Evolutionary conservation across 2,888 invertebrate species (phyloP), one percentile per base, ranked within the genome.

Genomic region (Biston betularia): DNA sequence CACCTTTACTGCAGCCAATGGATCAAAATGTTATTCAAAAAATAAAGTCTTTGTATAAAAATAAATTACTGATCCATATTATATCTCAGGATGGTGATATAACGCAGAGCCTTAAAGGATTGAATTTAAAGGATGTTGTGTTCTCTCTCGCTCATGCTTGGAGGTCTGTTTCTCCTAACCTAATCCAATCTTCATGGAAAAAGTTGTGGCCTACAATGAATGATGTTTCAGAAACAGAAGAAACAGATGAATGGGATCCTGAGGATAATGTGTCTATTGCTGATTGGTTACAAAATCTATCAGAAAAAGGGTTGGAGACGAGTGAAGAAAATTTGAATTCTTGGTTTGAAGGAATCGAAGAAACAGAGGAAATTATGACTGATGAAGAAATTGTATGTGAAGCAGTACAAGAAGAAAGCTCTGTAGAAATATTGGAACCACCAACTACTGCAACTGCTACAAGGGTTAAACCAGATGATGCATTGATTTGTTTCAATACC

Each of bases 101-200:
- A 69, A 72, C 63, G 60, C 71, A 75, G 73, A 72, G 69, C 65
- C 68, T 77, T 63, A 71, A 72, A 72, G 68, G 58, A 71, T 65
- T 75, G 65, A 79, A 75, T 68, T 71, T 77, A 65, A 79, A 76
- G 55, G 71, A 38, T 35, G 35, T 35, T 35, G 35, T 35, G 7
- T 35, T 35, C 64, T 75, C 73, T 76, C 75, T 80, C 65, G 76
- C 75, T 75, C 75, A 78, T 63, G 65, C 75, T 61, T 79, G 79
- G 78, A 68, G 70, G 34, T 76, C 70, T 35, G 35, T 35, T 35
- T 35, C 35, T 35, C 35, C 35, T 35, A 35, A 73, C 63, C 63
- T 74, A 68, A 79, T 76, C 70, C 69, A 70, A 75, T 74, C 73
- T 68, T 81, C 74, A 70, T 78, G 76, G 77, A 78, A 74, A 73